A percentile compares a stretch with the other conserved stretches of the same genome.
phyloP scores from a whole-genome alignment of 2,113 vertebrate species.

The Thalassoma bifasciatum region DNA sequence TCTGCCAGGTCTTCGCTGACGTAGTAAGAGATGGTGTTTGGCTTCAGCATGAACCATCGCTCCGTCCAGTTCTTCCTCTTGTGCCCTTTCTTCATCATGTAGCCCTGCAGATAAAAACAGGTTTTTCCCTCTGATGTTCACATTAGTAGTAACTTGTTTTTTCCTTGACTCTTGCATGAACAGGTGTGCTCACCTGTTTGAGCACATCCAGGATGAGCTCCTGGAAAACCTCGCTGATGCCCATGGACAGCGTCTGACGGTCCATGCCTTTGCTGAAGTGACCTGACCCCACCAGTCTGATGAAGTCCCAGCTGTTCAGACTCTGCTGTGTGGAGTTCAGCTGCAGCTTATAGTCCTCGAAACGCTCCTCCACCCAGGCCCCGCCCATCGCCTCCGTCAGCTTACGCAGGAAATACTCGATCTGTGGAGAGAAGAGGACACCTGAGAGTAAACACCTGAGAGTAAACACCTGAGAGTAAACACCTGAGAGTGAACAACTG shows the following conservation, averaged over 20 bases:
- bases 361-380: conserved; percentile 95
- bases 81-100: conserved; percentile 98
- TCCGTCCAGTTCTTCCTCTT: conserved; percentile 99
- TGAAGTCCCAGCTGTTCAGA: conserved; percentile 91
- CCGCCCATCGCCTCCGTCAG: conserved; percentile 95
- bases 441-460: not conserved
- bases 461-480: no score
- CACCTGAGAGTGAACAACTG: no score
- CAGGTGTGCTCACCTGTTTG: conserved; percentile 94
- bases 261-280: conserved; percentile 95
- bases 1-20: conserved; percentile 92
- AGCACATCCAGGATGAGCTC: conserved; percentile 95
- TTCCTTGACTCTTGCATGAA: no score
- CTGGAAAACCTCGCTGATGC: conserved; percentile 92
- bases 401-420: conserved; percentile 95
- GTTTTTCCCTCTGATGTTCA: no score
- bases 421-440: conserved; percentile 76
- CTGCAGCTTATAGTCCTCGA: conserved; percentile 91
- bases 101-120: conserved; percentile 91
- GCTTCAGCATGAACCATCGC: conserved; percentile 96
- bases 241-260: conserved; percentile 93
- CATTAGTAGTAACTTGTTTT: no score
- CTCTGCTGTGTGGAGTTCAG: conserved; percentile 85
- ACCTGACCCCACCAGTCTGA: conserved; percentile 89
- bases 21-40: conserved; percentile 92